Percentiles rank a stretch among this genome's conserved stretches.
Conservation (phyloP, 1,140 invertebrate genomes). For the Yoshiicerus persimilis region DNA sequence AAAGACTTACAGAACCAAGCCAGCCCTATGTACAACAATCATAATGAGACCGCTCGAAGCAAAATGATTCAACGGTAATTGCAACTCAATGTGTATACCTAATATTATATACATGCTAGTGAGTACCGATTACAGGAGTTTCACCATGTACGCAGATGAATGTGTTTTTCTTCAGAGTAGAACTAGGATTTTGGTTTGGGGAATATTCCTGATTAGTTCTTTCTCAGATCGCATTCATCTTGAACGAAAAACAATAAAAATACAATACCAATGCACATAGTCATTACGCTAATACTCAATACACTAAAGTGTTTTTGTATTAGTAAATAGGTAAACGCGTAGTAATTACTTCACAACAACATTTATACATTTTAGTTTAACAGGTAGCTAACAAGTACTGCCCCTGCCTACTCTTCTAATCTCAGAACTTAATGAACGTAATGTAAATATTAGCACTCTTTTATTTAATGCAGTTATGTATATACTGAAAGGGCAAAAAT, state of each 20-base stretch:
- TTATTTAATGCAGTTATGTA: not conserved
- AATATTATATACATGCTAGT: too few relatives aligned
- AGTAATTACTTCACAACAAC: not conserved
- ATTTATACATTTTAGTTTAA: not conserved
- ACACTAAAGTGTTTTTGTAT: not conserved
- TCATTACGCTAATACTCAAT: too few relatives aligned
- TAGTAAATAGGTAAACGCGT: too few relatives aligned
- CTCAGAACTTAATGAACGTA: not conserved
- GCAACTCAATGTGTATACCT: not conserved
- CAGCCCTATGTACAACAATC: not conserved
- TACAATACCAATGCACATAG: too few relatives aligned
- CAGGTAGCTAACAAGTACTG: not conserved
- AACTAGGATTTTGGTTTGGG: not conserved
- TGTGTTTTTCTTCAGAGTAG: too few relatives aligned
- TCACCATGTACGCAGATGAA: too few relatives aligned
- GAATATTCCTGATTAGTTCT: not conserved
- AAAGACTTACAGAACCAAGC: not conserved
- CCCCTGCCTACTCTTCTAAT: not conserved
- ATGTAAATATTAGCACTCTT: not conserved
- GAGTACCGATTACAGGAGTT: too few relatives aligned
- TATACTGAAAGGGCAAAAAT: not conserved
- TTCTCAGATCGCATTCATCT: not conserved
- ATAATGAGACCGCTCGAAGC: not conserved
- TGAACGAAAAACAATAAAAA: not conserved
- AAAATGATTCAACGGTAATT: constrained; percentile 7